phyloP scores from a whole-genome alignment of 2,113 vertebrate genomes.

The Boulengeromyrus knoepffleri region DNA sequence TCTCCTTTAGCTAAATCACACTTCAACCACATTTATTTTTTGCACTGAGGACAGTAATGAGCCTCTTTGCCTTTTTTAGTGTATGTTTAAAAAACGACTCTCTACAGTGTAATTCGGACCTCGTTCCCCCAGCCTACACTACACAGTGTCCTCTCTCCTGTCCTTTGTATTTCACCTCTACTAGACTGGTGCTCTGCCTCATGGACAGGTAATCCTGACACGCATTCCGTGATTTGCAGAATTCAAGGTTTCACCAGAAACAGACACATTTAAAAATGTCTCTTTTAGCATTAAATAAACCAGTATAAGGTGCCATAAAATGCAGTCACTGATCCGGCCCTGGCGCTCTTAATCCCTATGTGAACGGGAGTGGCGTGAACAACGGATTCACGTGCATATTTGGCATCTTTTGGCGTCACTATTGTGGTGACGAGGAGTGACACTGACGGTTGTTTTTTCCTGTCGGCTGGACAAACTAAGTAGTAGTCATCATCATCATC shows the following conservation, averaged over 20 bases:
- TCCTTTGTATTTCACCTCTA: neutral
- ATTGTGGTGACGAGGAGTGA: neutral
- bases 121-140: neutral
- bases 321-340: neutral
- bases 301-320: neutral
- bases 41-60: neutral
- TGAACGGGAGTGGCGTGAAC: neutral
- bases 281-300: neutral
- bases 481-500: neutral
- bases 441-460: neutral
- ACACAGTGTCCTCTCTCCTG: neutral
- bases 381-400: neutral
- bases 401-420: neutral
- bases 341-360: neutral
- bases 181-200: neutral
- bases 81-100: neutral
- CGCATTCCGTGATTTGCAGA: neutral
- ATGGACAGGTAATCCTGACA: neutral
- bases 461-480: neutral
- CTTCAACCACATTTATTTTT: neutral
- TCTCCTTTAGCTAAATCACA: neutral
- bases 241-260: neutral
- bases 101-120: neutral
- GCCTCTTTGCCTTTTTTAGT: neutral
- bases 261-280: neutral